Evolutionary conservation across 2,888 invertebrate genomes (phyloP), one percentile per base, ranked within the genome.

Genomic region (Plusia festucae): DNA sequence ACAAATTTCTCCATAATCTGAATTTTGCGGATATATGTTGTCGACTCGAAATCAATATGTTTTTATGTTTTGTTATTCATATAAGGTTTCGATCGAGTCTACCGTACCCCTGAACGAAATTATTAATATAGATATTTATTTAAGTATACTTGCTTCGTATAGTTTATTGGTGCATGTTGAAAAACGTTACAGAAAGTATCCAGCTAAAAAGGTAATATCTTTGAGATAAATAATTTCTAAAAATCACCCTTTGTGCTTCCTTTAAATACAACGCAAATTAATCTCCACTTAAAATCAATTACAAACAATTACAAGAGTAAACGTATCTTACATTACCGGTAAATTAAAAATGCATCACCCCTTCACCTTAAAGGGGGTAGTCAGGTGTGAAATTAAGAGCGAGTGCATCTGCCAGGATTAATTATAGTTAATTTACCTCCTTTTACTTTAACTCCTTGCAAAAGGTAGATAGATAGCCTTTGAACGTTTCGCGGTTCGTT

Each of bases 321-420:
- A 27, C 24, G 11, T 15, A 13, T n/a, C 51, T 51, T 58, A 58
- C 32, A 58, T 58, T 22, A 30, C 15, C 16, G 66, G 32, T 52
- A 70, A 80, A 85, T 87, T 83, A 86, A 86, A 88, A 88, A 87
- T 85, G 78, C 85, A 82, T 73, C 79, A 62, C 60, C 84, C 85
- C 83, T 85, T 85, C 67, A 75, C 76, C 74, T 79, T 70, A 83
- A 87, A 84, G 68, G 67, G 79, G 70, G 68, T 75, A 87, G 68
- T 85, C 89, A 90, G 89, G 90, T 90, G 88, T 86, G 73, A 87
- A 90, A 90, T 90, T 84, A 88, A 85, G 79, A 73, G 79, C 82
- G 85, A 79, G 88, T 90, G 90, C 83, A 76, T 76, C 86, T 89
- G 90, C 85, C 87, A 86, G 74, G 71, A 81, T 76, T 86, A 86